Percentiles rank a stretch among this genome's conserved stretches.
Evolutionary conservation across 2,113 vertebrate genomes (phyloP).

Genomic region (Strigops habroptila): DNA sequence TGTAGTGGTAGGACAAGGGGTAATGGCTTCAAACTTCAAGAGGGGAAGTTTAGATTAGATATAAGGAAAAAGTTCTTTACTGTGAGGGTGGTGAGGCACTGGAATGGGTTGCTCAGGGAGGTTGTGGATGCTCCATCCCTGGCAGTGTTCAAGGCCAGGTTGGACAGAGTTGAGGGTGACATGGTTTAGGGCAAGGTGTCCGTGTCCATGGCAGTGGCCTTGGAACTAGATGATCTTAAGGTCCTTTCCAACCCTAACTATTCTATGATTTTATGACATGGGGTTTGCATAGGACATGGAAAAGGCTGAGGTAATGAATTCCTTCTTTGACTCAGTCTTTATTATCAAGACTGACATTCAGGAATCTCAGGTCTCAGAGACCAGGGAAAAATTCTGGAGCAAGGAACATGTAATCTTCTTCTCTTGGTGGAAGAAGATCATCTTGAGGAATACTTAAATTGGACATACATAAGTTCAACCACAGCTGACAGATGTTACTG

Average conservation of each 20-base stretch:
- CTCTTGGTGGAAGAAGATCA: not conserved
- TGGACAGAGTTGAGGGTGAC: too few species aligned
- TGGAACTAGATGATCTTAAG: not conserved
- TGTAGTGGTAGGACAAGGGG: too few species aligned
- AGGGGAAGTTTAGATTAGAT: too few species aligned
- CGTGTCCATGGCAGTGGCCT: too few species aligned
- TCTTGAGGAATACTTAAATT: not conserved
- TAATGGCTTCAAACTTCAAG: too few species aligned
- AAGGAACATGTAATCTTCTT: not conserved
- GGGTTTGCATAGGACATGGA: not conserved
- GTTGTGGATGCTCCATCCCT: too few species aligned
- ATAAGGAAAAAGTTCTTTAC: too few species aligned
- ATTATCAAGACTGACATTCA: not conserved
- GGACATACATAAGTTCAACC: not conserved
- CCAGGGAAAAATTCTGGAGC: not conserved
- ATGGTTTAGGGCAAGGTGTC: too few species aligned
- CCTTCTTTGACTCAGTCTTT: not conserved
- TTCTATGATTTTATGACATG: not conserved
- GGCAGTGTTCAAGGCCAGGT: too few species aligned
- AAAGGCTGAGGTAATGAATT: not conserved
- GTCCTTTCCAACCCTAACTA: not conserved
- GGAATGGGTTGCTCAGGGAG: too few species aligned
- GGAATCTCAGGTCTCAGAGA: not conserved
- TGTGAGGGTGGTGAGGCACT: too few species aligned
- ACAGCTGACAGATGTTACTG: rapidly evolving